Base-by-base conservation (phyloP, 2,113 vertebrate genomes). In the Reinhardtius hippoglossoides region DNA sequence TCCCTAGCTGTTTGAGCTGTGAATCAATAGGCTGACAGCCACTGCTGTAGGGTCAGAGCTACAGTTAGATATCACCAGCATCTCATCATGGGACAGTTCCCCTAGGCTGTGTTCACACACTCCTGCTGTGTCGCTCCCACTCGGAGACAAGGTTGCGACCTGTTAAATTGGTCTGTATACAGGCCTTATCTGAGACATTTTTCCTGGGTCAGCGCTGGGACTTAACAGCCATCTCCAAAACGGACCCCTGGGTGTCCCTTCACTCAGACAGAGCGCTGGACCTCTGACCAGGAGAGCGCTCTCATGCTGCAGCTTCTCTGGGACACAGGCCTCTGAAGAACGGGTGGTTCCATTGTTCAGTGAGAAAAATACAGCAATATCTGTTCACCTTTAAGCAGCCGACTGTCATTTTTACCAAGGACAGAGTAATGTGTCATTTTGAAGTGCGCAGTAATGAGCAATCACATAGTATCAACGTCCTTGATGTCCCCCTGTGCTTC, bases 101-200 rank as follows among this genome's bases (percentile, higher is more conserved):
- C 81, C 69, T 10, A 71, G 87, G 90, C 85, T 67, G 68, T 61
- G 81, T 78, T 89, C 88, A 84, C 88, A 85, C 87, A 74, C 81
- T 85, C 82, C 76, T 44, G 10, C 81, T 75, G 80, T 80, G 83
- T 87, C 67, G 67, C 57, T 88, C 70, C 81, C 69, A n/a, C 72
- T 85, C 71, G 2, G 24, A 89, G 89, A 89, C 92, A 87, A 82
- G 92, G 91, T 85, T 65, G 69, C 59, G 89, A 90, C 91, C 89
- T 82, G 77, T 76, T 88, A 92, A 90, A 89, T 85, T 77, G 87
- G 71, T 86, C 81, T 57, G 66, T 71, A 80, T 70, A 74, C 75
- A 58, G 78, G 83, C 76, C 78, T 88, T 87, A 84, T 90, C 87
- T 50, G 71, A 67, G 72, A 63, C 76, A 65, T 88, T 87, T 88